Conservation (phyloP, 2,888 invertebrate species). For the Lasioglossum morio region DNA sequence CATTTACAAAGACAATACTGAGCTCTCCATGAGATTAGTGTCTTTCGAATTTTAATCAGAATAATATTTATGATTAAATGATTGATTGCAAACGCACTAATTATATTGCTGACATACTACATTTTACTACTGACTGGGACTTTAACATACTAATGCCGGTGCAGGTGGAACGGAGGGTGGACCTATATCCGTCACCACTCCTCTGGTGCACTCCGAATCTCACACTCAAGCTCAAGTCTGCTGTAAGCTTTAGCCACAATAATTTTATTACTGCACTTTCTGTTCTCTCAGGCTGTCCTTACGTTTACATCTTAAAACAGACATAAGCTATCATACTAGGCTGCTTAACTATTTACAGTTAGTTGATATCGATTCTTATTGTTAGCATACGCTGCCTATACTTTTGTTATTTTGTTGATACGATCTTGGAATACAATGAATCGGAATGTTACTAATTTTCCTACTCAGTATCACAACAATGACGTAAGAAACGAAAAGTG, state of each 20-base stretch:
- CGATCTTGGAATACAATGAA: not conserved
- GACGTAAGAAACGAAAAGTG: not conserved
- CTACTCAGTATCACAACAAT: not conserved
- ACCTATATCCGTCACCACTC: constrained; percentile 80
- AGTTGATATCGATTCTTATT: not conserved
- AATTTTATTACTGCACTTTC: constrained; percentile 74
- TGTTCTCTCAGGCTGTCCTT: constrained; percentile 48
- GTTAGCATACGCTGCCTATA: not conserved
- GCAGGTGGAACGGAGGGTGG: constrained; percentile 83
- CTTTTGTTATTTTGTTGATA: constrained; percentile 21
- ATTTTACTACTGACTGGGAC: constrained; percentile 73
- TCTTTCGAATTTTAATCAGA: constrained; percentile 23
- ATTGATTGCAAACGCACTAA: constrained; percentile 53
- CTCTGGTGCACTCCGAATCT: constrained; percentile 81
- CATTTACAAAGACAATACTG: constrained; percentile 6
- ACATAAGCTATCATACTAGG: constrained; percentile 28
- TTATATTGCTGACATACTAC: constrained; percentile 48
- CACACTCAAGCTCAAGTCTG: constrained; percentile 81
- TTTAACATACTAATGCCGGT: constrained; percentile 83
- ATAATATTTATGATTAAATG: constrained; percentile 39
- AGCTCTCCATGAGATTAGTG: constrained; percentile 21
- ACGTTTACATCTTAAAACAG: constrained; percentile 1
- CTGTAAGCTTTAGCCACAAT: constrained; percentile 83
- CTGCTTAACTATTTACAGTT: constrained; percentile 24
- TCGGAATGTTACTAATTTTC: not conserved